Percentiles rank a stretch among this genome's conserved stretches.
These are phyloP conservation scores for Lepidotrigona ventralis DNA, from an alignment of 1,140 invertebrate species.

Conservation along the genomic window DNA sequence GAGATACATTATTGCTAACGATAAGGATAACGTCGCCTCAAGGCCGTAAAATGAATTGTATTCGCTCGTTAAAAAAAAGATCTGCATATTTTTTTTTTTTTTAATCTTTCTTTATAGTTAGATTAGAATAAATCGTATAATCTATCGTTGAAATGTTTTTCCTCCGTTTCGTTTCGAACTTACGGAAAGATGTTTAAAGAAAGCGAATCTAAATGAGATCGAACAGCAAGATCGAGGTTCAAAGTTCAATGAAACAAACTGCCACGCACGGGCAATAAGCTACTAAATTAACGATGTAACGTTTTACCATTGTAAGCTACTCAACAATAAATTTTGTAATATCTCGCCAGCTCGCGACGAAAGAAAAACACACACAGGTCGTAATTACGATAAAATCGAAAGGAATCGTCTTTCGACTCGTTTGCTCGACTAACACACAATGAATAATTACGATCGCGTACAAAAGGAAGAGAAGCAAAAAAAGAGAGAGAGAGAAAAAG, in stretches of 20 bases:
- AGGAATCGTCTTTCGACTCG: constrained; percentile 11
- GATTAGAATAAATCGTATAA: background rate
- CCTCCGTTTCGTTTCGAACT: background rate
- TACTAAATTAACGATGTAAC: constrained; percentile 7
- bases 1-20: background rate
- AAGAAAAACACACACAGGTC: background rate
- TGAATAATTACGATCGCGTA: background rate
- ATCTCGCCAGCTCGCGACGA: background rate
- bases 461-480: constrained; percentile 8
- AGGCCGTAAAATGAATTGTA: constrained; percentile 18
- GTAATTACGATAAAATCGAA: too few relatives aligned
- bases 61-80: background rate
- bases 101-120: background rate
- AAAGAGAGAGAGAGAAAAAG: background rate
- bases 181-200: background rate
- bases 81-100: background rate
- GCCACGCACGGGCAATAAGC: constrained; percentile 37
- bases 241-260: constrained; percentile 21
- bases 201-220: constrained; percentile 4
- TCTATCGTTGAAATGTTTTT: background rate
- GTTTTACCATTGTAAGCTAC: background rate
- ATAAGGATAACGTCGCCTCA: constrained; percentile 6
- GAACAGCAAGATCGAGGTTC: background rate
- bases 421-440: background rate
- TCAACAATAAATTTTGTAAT: constrained; percentile 18